These are phyloP conservation scores for Falco concolor DNA, from an alignment of 2,797 vertebrate genomes.

Conservation along the genomic window DNA sequence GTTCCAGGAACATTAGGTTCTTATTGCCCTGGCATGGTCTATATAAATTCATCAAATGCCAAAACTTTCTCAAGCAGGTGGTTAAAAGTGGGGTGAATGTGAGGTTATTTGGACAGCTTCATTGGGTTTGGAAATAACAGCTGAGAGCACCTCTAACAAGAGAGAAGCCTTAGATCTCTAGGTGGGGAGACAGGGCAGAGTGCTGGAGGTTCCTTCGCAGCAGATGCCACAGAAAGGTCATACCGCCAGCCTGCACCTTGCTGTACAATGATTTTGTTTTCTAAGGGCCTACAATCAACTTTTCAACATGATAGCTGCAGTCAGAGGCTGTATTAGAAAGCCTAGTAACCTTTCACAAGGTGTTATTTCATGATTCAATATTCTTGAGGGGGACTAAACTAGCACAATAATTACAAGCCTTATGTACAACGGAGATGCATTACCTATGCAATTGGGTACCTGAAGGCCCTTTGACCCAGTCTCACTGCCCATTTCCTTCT, in stretches of 20 bases:
- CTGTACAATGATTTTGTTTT: neutral
- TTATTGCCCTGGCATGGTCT: neutral
- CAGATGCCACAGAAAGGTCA: neutral
- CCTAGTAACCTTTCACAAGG: neutral
- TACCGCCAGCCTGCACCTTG: neutral
- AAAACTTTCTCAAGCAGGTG: neutral
- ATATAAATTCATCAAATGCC: neutral
- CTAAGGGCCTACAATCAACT: neutral
- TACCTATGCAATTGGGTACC: rapidly evolving
- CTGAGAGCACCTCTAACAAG: neutral
- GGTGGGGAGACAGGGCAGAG: neutral
- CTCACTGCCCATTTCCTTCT: neutral
- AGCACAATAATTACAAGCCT: neutral
- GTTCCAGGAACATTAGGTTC: conserved; percentile 55
- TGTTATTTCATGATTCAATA: no score
- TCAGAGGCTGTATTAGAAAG: neutral
- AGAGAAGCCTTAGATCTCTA: neutral
- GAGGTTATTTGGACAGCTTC: neutral
- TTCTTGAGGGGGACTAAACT: neutral
- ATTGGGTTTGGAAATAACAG: neutral
- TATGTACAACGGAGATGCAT: neutral
- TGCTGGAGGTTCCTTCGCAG: neutral
- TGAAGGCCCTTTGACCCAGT: neutral
- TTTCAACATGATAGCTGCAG: neutral
- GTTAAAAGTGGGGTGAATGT: neutral